phyloP scores from a whole-genome alignment of 2,888 invertebrate genomes.

The Trichopria drosophilae region DNA sequence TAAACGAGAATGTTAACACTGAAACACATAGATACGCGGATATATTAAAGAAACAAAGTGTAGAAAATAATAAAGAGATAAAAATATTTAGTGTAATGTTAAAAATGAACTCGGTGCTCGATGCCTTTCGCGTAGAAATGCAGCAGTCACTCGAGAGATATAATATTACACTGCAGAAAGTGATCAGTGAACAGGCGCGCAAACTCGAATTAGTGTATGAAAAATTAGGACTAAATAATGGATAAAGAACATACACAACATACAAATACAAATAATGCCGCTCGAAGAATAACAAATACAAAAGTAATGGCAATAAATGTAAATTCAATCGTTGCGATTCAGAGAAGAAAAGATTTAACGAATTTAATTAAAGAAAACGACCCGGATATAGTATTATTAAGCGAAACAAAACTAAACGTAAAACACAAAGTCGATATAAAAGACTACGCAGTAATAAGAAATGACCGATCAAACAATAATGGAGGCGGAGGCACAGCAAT shows the following conservation, averaged over 20 bases:
- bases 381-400: constrained; percentile 18
- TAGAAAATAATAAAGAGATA: neutral
- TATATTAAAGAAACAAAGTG: too few relatives aligned
- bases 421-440: constrained; percentile 11
- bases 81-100: neutral
- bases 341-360: constrained; percentile 6
- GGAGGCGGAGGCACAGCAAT: too few relatives aligned
- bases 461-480: constrained; percentile 17
- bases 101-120: neutral
- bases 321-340: constrained; percentile 19
- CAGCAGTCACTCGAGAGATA: too few relatives aligned
- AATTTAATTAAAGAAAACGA: constrained; percentile 13
- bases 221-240: too few relatives aligned
- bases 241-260: too few relatives aligned
- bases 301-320: constrained; percentile 14
- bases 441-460: constrained; percentile 16
- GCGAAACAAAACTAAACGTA: constrained; percentile 22
- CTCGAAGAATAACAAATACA: neutral
- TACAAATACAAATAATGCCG: neutral
- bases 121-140: too few relatives aligned
- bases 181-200: too few relatives aligned
- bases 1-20: too few relatives aligned
- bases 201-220: too few relatives aligned
- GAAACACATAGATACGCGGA: too few relatives aligned
- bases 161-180: too few relatives aligned